These are phyloP conservation scores for Cheiracanthium punctorium DNA, from an alignment of 2,888 invertebrate species.

Conservation along the genomic window DNA sequence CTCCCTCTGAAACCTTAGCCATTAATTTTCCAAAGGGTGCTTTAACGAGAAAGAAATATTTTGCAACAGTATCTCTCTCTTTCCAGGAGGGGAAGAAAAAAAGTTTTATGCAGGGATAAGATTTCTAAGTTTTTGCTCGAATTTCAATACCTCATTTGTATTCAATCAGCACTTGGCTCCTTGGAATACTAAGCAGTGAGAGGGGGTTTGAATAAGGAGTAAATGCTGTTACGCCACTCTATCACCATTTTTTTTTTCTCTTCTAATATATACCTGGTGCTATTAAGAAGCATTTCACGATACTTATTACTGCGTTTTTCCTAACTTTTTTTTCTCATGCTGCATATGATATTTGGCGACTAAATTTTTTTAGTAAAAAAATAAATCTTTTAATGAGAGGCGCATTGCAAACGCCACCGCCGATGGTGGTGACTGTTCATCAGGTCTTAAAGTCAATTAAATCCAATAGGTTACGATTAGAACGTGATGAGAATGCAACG, in stretches of 20 bases:
- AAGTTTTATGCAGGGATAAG: constrained; percentile 10
- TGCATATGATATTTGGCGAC: no score
- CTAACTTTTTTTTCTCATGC: background rate
- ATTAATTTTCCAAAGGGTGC: no score
- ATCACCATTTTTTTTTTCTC: background rate
- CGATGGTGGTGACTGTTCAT: background rate
- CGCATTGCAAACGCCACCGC: background rate
- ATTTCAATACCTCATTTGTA: constrained; percentile 29
- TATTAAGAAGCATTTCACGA: constrained; percentile 12
- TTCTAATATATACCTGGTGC: constrained; percentile 3
- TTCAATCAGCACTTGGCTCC: constrained; percentile 18
- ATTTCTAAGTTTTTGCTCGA: constrained; percentile 15
- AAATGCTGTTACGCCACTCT: constrained; percentile 8
- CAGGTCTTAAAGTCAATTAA: background rate
- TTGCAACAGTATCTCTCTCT: background rate
- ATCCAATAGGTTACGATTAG: background rate
- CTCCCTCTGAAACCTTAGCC: no score
- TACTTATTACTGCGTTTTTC: background rate
- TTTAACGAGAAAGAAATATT: background rate
- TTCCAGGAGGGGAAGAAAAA: no score
- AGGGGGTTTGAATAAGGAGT: background rate
- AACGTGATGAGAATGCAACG: background rate
- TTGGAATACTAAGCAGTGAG: background rate
- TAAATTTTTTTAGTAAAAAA: no score
- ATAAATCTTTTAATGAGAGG: no score